Conservation (phyloP, 2,113 vertebrate species). For the Megalops atlanticus region DNA sequence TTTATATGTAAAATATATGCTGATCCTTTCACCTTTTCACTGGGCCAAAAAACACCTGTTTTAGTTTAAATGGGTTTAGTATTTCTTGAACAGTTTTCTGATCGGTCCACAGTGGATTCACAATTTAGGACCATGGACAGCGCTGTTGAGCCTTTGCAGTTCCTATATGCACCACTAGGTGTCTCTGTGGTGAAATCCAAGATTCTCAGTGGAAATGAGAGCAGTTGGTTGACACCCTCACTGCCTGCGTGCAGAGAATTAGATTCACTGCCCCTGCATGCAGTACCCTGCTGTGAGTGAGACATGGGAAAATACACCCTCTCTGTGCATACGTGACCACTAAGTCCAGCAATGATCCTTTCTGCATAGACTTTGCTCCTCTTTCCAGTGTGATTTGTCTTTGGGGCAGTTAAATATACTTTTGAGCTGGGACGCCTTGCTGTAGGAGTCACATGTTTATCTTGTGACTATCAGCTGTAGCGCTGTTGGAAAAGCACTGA, state of each 20-base stretch:
- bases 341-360: background rate
- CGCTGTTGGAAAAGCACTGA: too few relatives aligned
- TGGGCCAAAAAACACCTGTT: too few relatives aligned
- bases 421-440: too few relatives aligned
- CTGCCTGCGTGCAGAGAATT: background rate
- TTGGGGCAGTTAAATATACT: background rate
- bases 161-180: conserved; percentile 32
- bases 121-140: background rate
- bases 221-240: background rate
- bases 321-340: background rate
- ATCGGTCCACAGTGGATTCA: background rate
- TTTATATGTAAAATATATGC: too few relatives aligned
- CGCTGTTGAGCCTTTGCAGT: background rate
- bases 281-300: background rate
- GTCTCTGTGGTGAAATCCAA: conserved; percentile 25
- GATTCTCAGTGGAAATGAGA: background rate
- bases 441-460: too few relatives aligned
- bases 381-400: background rate
- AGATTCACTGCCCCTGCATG: background rate
- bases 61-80: too few relatives aligned
- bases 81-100: background rate
- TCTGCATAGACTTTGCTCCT: background rate
- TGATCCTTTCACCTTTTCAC: too few relatives aligned
- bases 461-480: too few relatives aligned
- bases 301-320: background rate